Base-by-base conservation (phyloP, 2,888 invertebrate species). In the Ptychoptera albimana region DNA sequence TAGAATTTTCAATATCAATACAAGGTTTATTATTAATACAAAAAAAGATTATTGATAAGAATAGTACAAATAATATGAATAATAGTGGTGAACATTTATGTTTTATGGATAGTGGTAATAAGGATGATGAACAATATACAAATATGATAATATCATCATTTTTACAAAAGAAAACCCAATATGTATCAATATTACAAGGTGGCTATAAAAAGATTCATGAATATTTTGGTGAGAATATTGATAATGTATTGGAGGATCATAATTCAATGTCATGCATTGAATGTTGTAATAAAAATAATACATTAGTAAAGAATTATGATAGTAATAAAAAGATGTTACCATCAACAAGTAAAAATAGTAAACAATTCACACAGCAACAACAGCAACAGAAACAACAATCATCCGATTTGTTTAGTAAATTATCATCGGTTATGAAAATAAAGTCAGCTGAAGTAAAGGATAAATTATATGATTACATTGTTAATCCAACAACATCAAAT, bases 121-220 rank as follows among this genome's bases (percentile, higher is more conserved):
- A 84, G 53, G 92, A 93, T 58, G 89, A 92, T 67, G 94, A 96
- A 63, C 87, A 87, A 54, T 93, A 92, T 60, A 91, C 94, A 13
- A 86, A 94, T 60, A 98, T 98, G 97, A 94, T 96, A 16, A 88
- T 98, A 12, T 91, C 97, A 7, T 89, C 91, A 45, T 96, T 98
- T 64, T 71, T 98, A 39, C 94, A 96, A 65, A 84, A 87, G 60
- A 86, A 89, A 59, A 87, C 86, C 1, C 83, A 85, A 55, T 94
- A 88, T 61, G 88, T 98, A 39, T 89, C 92, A 40, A 76, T 94
- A 66, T 74, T 94, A 14, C 81, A 82, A 51, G 93, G 94, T 46
- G 97, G 97, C 3, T 97, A 93, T 66, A 70, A 72, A 54, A 80
- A 84, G 23, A 77, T 87, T 50, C 87, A 87, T 57, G 82, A 85